These are phyloP conservation scores for Phyllopteryx taeniolatus DNA, from an alignment of 2,113 vertebrate genomes.

Conservation along the genomic window DNA sequence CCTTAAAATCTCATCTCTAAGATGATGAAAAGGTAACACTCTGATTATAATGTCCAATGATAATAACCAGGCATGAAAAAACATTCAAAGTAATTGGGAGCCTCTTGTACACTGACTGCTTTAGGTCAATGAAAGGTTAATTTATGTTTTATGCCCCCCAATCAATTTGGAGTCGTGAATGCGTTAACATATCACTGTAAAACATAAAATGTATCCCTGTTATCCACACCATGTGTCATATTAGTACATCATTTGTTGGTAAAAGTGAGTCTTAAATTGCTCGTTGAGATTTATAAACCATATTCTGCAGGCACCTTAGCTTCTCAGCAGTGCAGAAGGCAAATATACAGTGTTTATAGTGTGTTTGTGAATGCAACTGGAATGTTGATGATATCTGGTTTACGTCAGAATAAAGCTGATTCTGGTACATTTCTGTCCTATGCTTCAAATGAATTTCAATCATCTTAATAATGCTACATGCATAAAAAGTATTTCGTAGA, in stretches of 20 bases:
- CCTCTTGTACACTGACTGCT: not conserved
- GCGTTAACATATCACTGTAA: not conserved
- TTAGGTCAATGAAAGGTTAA: not conserved
- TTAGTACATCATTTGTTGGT: not conserved
- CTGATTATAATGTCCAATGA: constrained; percentile 16
- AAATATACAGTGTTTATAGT: not conserved
- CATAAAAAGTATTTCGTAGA: not conserved
- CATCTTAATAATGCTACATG: not conserved
- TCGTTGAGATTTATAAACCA: not conserved
- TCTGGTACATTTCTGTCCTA: not conserved
- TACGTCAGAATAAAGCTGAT: not conserved
- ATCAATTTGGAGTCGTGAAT: constrained; percentile 2
- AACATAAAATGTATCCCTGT: not conserved
- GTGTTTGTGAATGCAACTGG: not conserved
- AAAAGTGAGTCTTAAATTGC: constrained; percentile 1
- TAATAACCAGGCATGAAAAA: constrained; percentile 19
- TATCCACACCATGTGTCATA: not conserved
- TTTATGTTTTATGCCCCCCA: not conserved
- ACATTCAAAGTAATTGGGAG: constrained; percentile 16
- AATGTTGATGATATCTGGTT: not conserved
- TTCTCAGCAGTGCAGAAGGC: not conserved
- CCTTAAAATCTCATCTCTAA: constrained; percentile 32
- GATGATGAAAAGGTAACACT: constrained; percentile 12
- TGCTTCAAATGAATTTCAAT: not conserved
- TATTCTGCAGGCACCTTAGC: not conserved